phyloP scores from a whole-genome alignment of 1,140 invertebrate genomes.

The Lineus longissimus region DNA sequence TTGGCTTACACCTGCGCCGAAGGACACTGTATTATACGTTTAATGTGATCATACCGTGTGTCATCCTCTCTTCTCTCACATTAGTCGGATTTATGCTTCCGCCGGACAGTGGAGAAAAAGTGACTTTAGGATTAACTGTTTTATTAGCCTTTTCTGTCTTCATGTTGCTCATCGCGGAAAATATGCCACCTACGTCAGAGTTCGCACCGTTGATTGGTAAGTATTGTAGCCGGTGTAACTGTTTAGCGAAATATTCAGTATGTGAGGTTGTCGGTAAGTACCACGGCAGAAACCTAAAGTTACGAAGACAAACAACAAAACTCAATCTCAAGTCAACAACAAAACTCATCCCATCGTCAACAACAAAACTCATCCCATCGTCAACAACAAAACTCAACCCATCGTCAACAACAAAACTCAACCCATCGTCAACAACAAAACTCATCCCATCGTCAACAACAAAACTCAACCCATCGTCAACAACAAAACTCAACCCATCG shows the following conservation, averaged over 20 bases:
- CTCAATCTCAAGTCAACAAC: too few relatives aligned
- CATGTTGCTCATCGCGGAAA: conserved; percentile 62
- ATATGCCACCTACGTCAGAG: conserved; percentile 62
- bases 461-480: too few relatives aligned
- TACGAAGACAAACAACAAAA: too few relatives aligned
- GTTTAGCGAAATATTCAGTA: neutral
- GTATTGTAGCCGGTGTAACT: conserved; percentile 2
- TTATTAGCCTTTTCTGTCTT: conserved; percentile 63
- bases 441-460: too few relatives aligned
- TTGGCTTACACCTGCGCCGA: conserved; percentile 51
- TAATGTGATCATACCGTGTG: conserved; percentile 52
- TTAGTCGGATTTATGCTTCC: conserved; percentile 47
- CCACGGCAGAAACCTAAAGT: neutral
- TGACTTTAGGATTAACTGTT: conserved; percentile 55
- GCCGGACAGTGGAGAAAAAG: conserved; percentile 49
- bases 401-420: too few relatives aligned
- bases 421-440: too few relatives aligned
- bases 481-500: too few relatives aligned
- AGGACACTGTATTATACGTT: conserved; percentile 47
- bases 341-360: too few relatives aligned
- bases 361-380: too few relatives aligned
- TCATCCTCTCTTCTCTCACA: conserved; percentile 45
- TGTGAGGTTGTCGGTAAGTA: neutral
- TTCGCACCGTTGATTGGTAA: conserved; percentile 61
- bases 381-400: too few relatives aligned